These are phyloP conservation scores for Drosophila arizonae DNA, from an alignment of 1,140 invertebrate genomes.

Conservation along the genomic window DNA sequence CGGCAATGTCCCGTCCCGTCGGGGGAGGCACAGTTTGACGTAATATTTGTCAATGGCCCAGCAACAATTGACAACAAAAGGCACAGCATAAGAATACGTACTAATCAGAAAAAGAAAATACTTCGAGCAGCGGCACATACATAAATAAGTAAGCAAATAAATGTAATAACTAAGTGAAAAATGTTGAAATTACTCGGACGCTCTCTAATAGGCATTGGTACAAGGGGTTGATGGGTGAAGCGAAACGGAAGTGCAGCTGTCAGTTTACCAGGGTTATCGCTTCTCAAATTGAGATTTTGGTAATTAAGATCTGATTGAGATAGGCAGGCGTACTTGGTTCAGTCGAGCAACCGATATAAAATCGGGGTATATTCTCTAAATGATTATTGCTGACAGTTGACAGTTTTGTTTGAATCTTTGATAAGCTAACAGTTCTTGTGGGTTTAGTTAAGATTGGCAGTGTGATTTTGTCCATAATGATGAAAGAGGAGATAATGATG, in stretches of 20 bases:
- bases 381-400: constrained; percentile 28
- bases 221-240: constrained; percentile 12
- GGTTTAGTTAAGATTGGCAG: constrained; percentile 5
- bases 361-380: constrained; percentile 27
- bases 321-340: constrained; percentile 11
- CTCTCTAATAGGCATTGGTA: neutral
- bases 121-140: constrained; percentile 37
- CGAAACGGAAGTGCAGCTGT: constrained; percentile 29
- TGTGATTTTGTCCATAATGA: neutral
- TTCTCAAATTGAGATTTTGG: constrained; percentile 12
- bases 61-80: constrained; percentile 70
- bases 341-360: neutral
- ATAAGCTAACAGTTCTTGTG: neutral
- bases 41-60: constrained; percentile 76
- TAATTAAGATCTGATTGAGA: constrained; percentile 51
- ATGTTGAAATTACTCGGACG: constrained; percentile 48
- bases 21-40: constrained; percentile 18
- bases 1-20: constrained; percentile 16
- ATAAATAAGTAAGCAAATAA: constrained; percentile 75
- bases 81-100: constrained; percentile 4
- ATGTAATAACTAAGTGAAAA: constrained; percentile 77
- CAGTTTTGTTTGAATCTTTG: constrained; percentile 2
- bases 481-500: too few species aligned
- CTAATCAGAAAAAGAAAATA: constrained; percentile 2
- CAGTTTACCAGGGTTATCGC: neutral